These are phyloP conservation scores for Leptinotarsa texana DNA, from an alignment of 1,140 invertebrate species.

Conservation along the genomic window DNA sequence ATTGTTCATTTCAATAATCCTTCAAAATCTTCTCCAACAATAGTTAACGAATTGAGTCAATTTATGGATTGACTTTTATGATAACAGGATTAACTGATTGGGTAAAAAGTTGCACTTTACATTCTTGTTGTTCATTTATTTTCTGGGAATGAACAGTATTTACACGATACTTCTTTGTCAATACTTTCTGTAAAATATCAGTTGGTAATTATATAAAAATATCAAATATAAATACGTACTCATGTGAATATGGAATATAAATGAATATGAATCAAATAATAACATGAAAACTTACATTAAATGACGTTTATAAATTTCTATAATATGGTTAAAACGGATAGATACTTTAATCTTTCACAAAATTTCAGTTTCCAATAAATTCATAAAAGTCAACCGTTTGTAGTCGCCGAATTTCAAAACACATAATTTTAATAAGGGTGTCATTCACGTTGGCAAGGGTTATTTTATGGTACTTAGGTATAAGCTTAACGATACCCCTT, in stretches of 20 bases:
- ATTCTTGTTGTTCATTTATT: no score
- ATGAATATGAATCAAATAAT: background rate
- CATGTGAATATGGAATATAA: no score
- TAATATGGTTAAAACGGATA: no score
- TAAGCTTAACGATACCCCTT: background rate
- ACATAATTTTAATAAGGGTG: background rate
- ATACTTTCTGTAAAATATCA: no score
- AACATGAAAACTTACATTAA: no score
- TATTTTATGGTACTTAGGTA: slow-evolving; percentile 1
- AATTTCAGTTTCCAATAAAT: background rate
- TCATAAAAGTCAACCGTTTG: background rate
- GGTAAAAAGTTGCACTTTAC: no score
- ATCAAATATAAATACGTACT: no score
- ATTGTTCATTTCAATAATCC: background rate
- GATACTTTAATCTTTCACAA: no score
- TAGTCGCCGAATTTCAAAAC: background rate
- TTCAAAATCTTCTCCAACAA: background rate
- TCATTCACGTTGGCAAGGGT: background rate
- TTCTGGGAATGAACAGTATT: no score
- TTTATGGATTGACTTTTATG: background rate
- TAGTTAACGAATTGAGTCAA: background rate
- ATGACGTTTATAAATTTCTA: no score
- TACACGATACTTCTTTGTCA: no score
- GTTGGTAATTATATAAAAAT: no score
- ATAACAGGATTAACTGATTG: background rate